A percentile compares a stretch with the other conserved stretches of the same genome.
phyloP scores from a whole-genome alignment of 1,140 invertebrate genomes.

The Drosophila hydei region DNA sequence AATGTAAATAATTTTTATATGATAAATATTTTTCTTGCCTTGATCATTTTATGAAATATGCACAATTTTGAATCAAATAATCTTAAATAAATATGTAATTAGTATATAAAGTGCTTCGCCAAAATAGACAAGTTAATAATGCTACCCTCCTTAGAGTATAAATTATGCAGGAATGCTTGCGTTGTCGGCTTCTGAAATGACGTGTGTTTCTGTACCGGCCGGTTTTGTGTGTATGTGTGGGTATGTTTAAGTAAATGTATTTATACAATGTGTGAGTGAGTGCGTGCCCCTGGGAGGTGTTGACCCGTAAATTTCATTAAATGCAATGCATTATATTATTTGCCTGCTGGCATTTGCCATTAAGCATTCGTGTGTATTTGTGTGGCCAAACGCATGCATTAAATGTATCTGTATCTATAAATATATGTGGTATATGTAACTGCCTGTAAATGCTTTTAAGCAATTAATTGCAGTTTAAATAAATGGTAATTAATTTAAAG shows the following conservation, averaged over 20 bases:
- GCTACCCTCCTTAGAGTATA: slow-evolving; percentile 1
- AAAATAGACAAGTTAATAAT: not conserved
- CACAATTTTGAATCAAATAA: too few species aligned
- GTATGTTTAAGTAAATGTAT: not conserved
- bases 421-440: not conserved
- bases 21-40: too few species aligned
- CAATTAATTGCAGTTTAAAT: slow-evolving; percentile 28
- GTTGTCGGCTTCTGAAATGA: slow-evolving; percentile 48
- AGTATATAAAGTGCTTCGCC: too few species aligned
- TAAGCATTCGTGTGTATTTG: slow-evolving; percentile 8
- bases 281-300: slow-evolving; percentile 34
- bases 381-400: slow-evolving; percentile 4
- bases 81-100: too few species aligned
- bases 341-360: slow-evolving; percentile 41
- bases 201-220: slow-evolving; percentile 29
- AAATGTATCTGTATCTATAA: slow-evolving; percentile 9
- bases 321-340: slow-evolving; percentile 56
- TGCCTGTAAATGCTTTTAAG: slow-evolving; percentile 8
- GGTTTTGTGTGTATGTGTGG: slow-evolving; percentile 4
- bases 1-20: too few species aligned
- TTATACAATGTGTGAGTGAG: not conserved
- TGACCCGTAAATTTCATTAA: slow-evolving; percentile 67
- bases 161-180: slow-evolving; percentile 48
- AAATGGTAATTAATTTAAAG: slow-evolving; percentile 15
- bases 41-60: too few species aligned